phyloP scores from a whole-genome alignment of 37 sponge, comb jelly and placozoan species.

The Axinella damicornis region DNA sequence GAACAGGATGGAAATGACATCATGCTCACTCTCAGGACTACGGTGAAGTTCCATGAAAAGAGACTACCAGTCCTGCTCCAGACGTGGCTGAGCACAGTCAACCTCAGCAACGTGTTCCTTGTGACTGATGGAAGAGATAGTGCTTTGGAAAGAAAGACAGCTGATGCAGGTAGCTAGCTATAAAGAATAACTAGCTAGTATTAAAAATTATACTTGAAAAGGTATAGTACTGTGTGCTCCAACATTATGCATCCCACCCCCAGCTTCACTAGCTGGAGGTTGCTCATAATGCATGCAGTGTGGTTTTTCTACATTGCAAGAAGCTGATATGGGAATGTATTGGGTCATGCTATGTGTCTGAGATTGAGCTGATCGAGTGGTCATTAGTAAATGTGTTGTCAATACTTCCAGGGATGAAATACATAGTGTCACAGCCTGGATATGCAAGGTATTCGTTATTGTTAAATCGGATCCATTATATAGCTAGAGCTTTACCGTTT shows the following conservation, averaged over 20 bases:
- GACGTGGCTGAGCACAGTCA: constrained; percentile 53
- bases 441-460: too few species aligned
- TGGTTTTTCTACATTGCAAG: too few species aligned
- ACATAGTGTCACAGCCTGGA: constrained; percentile 30
- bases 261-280: background rate
- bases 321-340: too few species aligned
- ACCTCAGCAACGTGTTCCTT: constrained; percentile 30
- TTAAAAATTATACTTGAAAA: background rate
- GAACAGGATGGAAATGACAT: constrained; percentile 34
- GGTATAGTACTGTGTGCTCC: background rate
- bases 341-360: too few species aligned
- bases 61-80: constrained; percentile 52
- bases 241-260: too few species aligned
- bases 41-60: constrained; percentile 28
- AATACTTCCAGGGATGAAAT: constrained; percentile 30
- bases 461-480: too few species aligned
- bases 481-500: too few species aligned
- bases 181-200: background rate
- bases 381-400: background rate
- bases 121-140: constrained; percentile 60
- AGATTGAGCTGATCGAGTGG: too few species aligned
- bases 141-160: background rate
- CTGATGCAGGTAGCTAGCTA: background rate
- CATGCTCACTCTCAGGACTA: constrained; percentile 56
- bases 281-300: background rate